Evolutionary conservation across 2,113 vertebrate species (phyloP), one percentile per base, ranked within the genome.

Genomic region (Neomonachus schauinslandi): DNA sequence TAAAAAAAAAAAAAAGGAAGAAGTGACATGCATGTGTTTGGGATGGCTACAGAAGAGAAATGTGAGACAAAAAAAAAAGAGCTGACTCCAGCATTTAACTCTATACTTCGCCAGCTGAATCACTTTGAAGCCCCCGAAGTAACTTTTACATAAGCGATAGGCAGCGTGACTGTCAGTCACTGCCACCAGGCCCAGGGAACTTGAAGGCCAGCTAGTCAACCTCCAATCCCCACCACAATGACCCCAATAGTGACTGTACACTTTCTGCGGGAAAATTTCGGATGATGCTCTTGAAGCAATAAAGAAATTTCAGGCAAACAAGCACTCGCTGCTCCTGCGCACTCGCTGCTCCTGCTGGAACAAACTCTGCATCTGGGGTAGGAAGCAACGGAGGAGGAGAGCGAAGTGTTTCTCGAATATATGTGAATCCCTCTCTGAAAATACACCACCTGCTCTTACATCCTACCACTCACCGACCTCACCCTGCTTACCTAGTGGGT

Each of bases 351-450:
- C n/a, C 46, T 94, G 93, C 55, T 71, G 76, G 97, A 97, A 86
- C 36, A 91, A 86, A 22, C 14, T 81, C 28, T 36, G 28, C 80
- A 63, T 85, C 81, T 15, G 53, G 11, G 81, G 71, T 10, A 96
- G 36, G 84, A 80, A 22, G 21, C 13, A 85, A 46, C 22, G 84
- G 24, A 49, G 26, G 57, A 7, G 49, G 65, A 51, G 22, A 81
- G n/a, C 28, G 1, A 84, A 94, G 82, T 33, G 22, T 39, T 82
- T 90, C 80, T 84, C 16, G 1, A 49, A 65, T 79, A 15, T 39
- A 94, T 7, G 42, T 59, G 95, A 91, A 89, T 81, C 69, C 69
- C 46, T 89, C 74, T 53, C 55, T 76, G 93, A 96, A 97, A 84
- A 61, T 88, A 77, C 13, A 87, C 36, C 85, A 24, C 46, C 71